These are phyloP conservation scores for Oscheius myriophilus DNA, from an alignment of 2,888 invertebrate species.

Conservation along the genomic window DNA sequence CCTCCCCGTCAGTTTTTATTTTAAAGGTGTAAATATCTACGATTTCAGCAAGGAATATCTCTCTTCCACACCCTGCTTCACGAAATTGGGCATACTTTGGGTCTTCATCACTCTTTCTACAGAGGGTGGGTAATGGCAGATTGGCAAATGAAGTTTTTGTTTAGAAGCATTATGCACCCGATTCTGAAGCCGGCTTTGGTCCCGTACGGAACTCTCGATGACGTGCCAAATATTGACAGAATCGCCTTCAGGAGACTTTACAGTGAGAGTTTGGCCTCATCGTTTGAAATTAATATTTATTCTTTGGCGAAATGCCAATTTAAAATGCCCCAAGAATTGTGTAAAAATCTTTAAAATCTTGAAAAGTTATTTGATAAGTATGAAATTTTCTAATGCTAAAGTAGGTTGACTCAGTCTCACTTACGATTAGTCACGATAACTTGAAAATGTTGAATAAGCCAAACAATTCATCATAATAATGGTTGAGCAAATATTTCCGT, in stretches of 20 bases:
- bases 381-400: too few relatives aligned
- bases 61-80: conserved; percentile 55
- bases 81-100: conserved; percentile 64
- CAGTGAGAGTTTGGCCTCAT: too few relatives aligned
- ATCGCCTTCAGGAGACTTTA: conserved; percentile 55
- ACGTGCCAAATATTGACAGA: conserved; percentile 45
- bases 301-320: too few relatives aligned
- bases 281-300: too few relatives aligned
- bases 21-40: not conserved
- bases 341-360: too few relatives aligned
- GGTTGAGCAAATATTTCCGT: too few relatives aligned
- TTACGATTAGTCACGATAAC: too few relatives aligned
- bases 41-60: conserved; percentile 38
- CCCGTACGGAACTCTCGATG: conserved; percentile 42
- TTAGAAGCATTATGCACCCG: conserved; percentile 63
- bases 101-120: conserved; percentile 59
- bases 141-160: not conserved
- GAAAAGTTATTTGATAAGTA: too few relatives aligned
- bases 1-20: conserved; percentile 21
- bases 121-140: conserved; percentile 31
- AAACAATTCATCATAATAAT: too few relatives aligned
- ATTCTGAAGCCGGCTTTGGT: conserved; percentile 54
- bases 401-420: too few relatives aligned
- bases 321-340: too few relatives aligned
- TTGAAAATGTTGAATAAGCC: too few relatives aligned